A percentile compares a stretch with the other conserved stretches of the same genome.
Evolutionary conservation across 2,113 vertebrate genomes (phyloP).

Genomic region (Stictonetta naevosa): DNA sequence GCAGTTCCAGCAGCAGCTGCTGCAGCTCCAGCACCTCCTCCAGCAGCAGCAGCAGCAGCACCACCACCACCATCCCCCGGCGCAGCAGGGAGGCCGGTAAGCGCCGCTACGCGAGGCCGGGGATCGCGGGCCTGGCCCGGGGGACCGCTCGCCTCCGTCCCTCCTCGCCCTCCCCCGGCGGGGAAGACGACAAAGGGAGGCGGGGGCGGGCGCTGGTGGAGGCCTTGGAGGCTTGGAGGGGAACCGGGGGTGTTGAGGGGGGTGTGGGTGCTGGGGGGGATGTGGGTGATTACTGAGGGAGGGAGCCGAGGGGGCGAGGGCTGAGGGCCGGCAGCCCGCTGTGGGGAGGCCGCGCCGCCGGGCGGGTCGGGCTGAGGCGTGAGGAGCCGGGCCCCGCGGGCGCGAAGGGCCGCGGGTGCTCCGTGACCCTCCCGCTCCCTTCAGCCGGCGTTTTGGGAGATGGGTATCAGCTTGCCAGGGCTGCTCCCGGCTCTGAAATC

Average conservation of each 20-base stretch:
- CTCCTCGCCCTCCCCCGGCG: not conserved
- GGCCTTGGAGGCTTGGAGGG: not conserved
- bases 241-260: not conserved
- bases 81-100: constrained; percentile 84
- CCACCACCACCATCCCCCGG: constrained; percentile 74
- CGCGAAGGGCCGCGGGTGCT: not conserved
- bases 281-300: too few relatives aligned
- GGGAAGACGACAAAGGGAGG: not conserved
- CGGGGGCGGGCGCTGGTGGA: constrained; percentile 15
- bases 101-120: constrained; percentile 72
- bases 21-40: constrained; percentile 90
- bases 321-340: not conserved
- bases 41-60: constrained; percentile 82
- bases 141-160: not conserved
- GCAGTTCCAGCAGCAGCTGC: constrained; percentile 84
- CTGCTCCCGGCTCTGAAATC: too few relatives aligned
- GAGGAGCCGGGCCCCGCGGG: too few relatives aligned
- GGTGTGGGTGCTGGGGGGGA: not conserved
- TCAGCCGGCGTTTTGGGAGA: not conserved
- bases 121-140: constrained; percentile 63
- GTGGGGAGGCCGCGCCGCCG: not conserved
- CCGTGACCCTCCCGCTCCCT: too few relatives aligned
- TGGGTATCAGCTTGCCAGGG: not conserved
- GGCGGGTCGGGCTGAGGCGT: too few relatives aligned
- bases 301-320: not conserved